phyloP scores from a whole-genome alignment of 2,797 vertebrate species.

The Phoxinus dragarum region DNA sequence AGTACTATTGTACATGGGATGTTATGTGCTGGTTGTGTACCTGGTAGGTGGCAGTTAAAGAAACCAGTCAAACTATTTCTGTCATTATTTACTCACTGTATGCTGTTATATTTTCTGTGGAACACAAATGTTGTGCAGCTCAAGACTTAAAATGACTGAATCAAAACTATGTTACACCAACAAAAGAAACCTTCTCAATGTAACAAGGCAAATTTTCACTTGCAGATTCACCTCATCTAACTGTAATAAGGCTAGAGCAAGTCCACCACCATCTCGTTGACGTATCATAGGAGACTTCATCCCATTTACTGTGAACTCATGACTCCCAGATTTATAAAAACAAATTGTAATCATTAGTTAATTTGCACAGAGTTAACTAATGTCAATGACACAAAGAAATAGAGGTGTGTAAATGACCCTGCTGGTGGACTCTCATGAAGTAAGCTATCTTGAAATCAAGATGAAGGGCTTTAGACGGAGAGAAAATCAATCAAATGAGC shows the following conservation, averaged over 20 bases:
- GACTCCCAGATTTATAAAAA: conserved; percentile 15
- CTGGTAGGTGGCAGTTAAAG: not conserved
- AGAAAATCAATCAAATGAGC: conserved; percentile 38
- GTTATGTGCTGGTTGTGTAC: not conserved
- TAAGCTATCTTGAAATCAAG: conserved; percentile 39
- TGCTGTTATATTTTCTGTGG: not conserved
- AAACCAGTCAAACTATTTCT: not conserved
- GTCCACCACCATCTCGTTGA: not conserved
- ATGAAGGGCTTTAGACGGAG: not conserved
- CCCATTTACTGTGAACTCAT: conserved; percentile 19
- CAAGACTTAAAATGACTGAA: not conserved
- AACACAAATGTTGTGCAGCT: not conserved
- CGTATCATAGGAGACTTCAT: not conserved
- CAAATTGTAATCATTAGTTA: conserved; percentile 30
- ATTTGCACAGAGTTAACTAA: not conserved
- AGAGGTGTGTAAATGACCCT: conserved; percentile 13
- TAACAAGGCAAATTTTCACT: not conserved
- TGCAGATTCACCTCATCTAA: not conserved
- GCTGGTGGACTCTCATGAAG: conserved; percentile 3
- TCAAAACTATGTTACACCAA: not conserved
- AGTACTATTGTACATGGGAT: not conserved
- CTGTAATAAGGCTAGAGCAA: not conserved
- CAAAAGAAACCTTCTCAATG: not conserved
- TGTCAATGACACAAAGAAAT: conserved; percentile 4
- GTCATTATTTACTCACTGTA: not conserved